These are phyloP conservation scores for Chamaea fasciata DNA, from an alignment of 2,113 vertebrate species.

Conservation along the genomic window DNA sequence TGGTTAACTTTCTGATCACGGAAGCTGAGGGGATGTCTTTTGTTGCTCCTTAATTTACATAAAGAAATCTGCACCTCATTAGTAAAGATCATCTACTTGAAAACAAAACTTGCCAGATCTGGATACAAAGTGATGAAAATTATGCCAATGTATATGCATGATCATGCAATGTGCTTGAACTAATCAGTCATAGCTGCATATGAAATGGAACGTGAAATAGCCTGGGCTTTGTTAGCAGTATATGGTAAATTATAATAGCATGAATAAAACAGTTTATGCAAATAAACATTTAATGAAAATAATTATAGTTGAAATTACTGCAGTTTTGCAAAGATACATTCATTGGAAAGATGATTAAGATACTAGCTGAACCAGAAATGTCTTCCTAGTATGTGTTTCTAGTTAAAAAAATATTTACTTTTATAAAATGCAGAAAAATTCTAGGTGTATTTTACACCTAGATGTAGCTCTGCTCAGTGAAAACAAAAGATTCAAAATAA, in stretches of 20 bases:
- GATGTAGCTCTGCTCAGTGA: neutral
- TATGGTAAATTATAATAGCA: neutral
- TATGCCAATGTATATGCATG: constrained; percentile 12
- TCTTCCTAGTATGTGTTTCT: neutral
- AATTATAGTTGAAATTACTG: constrained; percentile 12
- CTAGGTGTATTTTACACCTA: neutral
- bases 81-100: neutral
- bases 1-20: neutral
- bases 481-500: neutral
- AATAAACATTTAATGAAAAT: constrained; percentile 44
- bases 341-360: neutral
- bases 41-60: neutral
- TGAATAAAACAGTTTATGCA: constrained; percentile 29
- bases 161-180: constrained; percentile 27
- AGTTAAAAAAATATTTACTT: neutral
- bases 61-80: neutral
- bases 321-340: neutral
- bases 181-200: constrained; percentile 34
- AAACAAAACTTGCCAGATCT: neutral
- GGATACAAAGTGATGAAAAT: constrained; percentile 30
- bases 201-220: constrained; percentile 16
- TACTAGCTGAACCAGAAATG: neutral
- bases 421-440: neutral
- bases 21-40: neutral
- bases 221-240: constrained; percentile 24